phyloP scores from a whole-genome alignment of 2,888 invertebrate genomes.

The Tridacna gigas region DNA sequence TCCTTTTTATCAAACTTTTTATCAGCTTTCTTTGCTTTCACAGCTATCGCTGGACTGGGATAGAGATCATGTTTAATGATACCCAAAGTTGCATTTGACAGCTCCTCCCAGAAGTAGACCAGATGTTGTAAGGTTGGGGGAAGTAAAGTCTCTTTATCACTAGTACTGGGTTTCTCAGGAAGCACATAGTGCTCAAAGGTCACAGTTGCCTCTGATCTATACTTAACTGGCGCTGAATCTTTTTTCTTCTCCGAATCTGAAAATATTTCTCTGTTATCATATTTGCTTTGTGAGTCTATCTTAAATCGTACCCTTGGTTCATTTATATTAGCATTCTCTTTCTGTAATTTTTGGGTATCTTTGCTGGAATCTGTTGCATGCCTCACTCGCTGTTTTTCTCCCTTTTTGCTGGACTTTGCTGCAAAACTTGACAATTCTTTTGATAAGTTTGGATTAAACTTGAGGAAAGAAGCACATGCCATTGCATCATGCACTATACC shows the following conservation, averaged over 20 bases:
- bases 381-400: constrained; percentile 70
- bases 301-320: constrained; percentile 79
- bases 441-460: constrained; percentile 88
- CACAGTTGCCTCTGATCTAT: constrained; percentile 74
- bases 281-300: constrained; percentile 71
- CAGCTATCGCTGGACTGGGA: constrained; percentile 86
- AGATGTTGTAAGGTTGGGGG: constrained; percentile 95
- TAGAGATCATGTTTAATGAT: constrained; percentile 88
- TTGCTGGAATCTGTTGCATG: constrained; percentile 80
- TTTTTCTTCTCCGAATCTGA: constrained; percentile 65
- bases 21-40: constrained; percentile 75
- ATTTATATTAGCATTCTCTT: constrained; percentile 77
- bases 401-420: constrained; percentile 66
- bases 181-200: constrained; percentile 61
- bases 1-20: constrained; percentile 82
- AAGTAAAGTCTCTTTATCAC: constrained; percentile 85
- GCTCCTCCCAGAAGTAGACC: constrained; percentile 95
- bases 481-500: constrained; percentile 98
- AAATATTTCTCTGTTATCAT: constrained; percentile 63
- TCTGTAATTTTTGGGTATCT: constrained; percentile 69
- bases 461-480: constrained; percentile 98
- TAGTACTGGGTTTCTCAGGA: constrained; percentile 51
- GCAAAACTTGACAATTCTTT: constrained; percentile 81
- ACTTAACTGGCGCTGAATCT: constrained; percentile 63
- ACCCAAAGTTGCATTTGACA: constrained; percentile 87